Base-by-base conservation (phyloP, 2,888 invertebrate genomes). In the Daptonema setosum region DNA sequence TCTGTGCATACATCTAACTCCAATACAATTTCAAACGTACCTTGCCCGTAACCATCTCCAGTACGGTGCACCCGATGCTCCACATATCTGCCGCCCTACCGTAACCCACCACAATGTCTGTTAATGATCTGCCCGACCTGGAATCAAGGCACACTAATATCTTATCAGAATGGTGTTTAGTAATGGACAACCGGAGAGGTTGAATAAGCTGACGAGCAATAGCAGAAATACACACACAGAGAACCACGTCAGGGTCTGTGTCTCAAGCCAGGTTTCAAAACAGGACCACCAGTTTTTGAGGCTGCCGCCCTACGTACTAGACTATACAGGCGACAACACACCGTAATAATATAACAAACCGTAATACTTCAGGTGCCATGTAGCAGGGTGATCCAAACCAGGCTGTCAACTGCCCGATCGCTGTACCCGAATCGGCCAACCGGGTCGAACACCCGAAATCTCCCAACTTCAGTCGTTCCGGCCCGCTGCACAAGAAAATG, bases 351-450 rank as follows among this genome's bases (percentile, higher is more conserved):
- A n/a, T n/a, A n/a, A n/a, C n/a, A n/a, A n/a, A n/a, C n/a, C n/a
- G n/a, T n/a, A n/a, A 88, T 65, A 91, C 85, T 74, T 91, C 91
- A 0, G 91, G 91, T 0, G 90, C 91, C 90, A 91, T 93, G 72
- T 87, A 93, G 55, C 88, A 87, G 75, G 87, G 86, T 0, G 91
- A 91, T 61, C 90, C 87, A n/a, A 85, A 84, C 70, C 83, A 84
- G 1, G 85, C 85, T 70, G 82, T 82, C 63, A 87, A 75, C 70
- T 87, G 87, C 1, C 86, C 87, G 2, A 83, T 82, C 17, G 58
- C 57, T 14, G 59, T 58, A 22, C 58, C 60, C 2, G 2, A 11
- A 24, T n/a, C 28, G 35, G 56, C 29, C 20, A 64, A 54, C 22
- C 62, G 52, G 1, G 58, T 53, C 8, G 64, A 63, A 29, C 61